Base-by-base conservation (phyloP, 1,140 invertebrate species). In the Aphidius gifuensis region DNA sequence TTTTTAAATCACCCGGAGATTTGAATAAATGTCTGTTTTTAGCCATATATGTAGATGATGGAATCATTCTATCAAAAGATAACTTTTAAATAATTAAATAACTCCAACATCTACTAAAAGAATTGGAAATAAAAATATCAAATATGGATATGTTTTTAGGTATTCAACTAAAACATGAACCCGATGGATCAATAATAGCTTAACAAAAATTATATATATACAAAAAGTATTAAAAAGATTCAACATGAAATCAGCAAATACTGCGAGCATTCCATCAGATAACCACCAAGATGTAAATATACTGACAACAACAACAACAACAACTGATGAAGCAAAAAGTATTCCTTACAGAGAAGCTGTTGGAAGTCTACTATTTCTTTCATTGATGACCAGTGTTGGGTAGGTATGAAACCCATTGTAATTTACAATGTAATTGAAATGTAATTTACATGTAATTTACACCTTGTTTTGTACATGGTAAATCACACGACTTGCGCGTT, bases 181-280 rank as follows among this genome's bases (percentile, higher is more conserved):
- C n/a, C 9, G 48, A 66, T 40, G 58, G 58, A n/a, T 11, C n/a
- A 51, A 61, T 74, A 40, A 64, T 53, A 53, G 63, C 72, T 55
- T 58, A 67, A 47, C 73, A 72, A 64, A 21, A 23, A 42, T 64
- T n/a, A n/a, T 65, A 16, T 73, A 73, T 64, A 66, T 66, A 43
- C 57, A 72, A 45, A 61, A 60, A 48, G 46, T 63, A 16, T 23
- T 63, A 9, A 48, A 62, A 48, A 66, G 54, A 53, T 66, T 66
- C 46, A 11, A 46, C 9, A 65, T 65, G 53, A 9, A 39, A 5
- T 53, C 58, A 64, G 53, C 60, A 5, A 62, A 55, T 16, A 9
- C 43, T 2, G 64, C 58, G 7, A 43, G 53, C 45, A 54, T 56
- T 7, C 64, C 60, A 40, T 53, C 46, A 32, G 58, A 64, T 32